phyloP scores from a whole-genome alignment of 2,888 invertebrate genomes.

The Melitaea athalia region DNA sequence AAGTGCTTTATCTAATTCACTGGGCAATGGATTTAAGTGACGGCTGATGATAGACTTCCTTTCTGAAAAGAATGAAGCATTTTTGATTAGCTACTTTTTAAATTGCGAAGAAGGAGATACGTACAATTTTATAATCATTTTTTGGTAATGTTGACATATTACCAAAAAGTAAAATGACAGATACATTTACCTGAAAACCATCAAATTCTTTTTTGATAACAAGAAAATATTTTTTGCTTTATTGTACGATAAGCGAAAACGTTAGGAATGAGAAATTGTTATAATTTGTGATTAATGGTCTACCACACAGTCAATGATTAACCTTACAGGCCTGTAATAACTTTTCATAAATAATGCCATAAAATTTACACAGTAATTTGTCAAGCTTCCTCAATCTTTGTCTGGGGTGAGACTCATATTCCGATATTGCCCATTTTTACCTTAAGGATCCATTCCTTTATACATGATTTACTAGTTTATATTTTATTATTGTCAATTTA shows the following conservation, averaged over 20 bases:
- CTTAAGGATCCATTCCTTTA: conserved; percentile 50
- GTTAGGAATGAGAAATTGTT: not conserved
- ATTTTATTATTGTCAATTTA: conserved; percentile 50
- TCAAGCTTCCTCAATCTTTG: conserved; percentile 49
- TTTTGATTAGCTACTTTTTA: not conserved
- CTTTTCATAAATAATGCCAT: conserved; percentile 8
- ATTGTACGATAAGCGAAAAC: too few relatives aligned
- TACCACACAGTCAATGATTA: not conserved
- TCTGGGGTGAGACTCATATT: conserved; percentile 54
- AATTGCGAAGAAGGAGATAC: not conserved
- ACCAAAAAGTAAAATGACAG: too few relatives aligned
- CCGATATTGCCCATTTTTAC: conserved; percentile 51
- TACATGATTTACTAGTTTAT: conserved; percentile 40
- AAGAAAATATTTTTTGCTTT: not conserved
- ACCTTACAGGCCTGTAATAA: not conserved
- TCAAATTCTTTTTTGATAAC: not conserved
- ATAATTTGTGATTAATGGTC: not conserved
- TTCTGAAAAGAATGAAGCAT: conserved; percentile 27
- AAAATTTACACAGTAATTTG: conserved; percentile 15
- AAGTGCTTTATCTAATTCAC: conserved; percentile 39
- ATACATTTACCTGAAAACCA: not conserved
- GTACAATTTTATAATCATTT: too few relatives aligned
- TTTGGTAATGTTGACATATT: too few relatives aligned
- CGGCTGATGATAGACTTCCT: conserved; percentile 27
- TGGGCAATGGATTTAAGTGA: conserved; percentile 29